Conservation (phyloP, 2,888 invertebrate species). For the Piscicola geometra region DNA sequence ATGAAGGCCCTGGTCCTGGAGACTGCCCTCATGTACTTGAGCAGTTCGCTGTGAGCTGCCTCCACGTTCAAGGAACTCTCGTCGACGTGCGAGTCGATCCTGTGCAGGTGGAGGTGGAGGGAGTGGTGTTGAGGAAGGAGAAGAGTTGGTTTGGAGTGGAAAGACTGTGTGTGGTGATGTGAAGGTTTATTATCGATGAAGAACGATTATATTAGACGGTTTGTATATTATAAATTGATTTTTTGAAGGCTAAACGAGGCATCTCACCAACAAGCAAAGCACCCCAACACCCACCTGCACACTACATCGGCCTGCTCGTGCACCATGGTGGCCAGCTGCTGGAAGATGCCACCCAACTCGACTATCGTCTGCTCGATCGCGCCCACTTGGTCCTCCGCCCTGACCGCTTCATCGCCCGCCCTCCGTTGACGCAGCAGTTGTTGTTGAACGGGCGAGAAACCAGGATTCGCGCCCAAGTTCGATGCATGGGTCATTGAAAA, state of each 20-base stretch:
- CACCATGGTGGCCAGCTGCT: conserved; percentile 35
- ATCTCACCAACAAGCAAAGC: too few species aligned
- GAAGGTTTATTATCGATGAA: too few species aligned
- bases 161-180: not conserved
- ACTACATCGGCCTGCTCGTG: conserved; percentile 35
- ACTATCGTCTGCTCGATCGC: conserved; percentile 37
- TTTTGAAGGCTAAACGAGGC: too few species aligned
- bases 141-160: not conserved
- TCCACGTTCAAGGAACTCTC: conserved; percentile 28
- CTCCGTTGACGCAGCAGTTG: conserved; percentile 20
- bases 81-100: conserved; percentile 32
- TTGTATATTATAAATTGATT: too few species aligned
- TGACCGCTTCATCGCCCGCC: conserved; percentile 14
- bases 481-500: not conserved
- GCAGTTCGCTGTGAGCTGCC: conserved; percentile 29
- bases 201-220: too few species aligned
- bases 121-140: not conserved
- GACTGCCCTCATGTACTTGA: conserved; percentile 27
- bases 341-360: conserved; percentile 36
- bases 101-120: not conserved
- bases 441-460: conserved; percentile 1
- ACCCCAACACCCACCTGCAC: conserved; percentile 30
- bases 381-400: conserved; percentile 26
- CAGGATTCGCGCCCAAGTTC: not conserved
- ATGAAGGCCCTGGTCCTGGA: conserved; percentile 25